A percentile compares a stretch with the other conserved stretches of the same genome.
Conservation (phyloP, 2,797 vertebrate genomes). For the Iguana delicatissima region DNA sequence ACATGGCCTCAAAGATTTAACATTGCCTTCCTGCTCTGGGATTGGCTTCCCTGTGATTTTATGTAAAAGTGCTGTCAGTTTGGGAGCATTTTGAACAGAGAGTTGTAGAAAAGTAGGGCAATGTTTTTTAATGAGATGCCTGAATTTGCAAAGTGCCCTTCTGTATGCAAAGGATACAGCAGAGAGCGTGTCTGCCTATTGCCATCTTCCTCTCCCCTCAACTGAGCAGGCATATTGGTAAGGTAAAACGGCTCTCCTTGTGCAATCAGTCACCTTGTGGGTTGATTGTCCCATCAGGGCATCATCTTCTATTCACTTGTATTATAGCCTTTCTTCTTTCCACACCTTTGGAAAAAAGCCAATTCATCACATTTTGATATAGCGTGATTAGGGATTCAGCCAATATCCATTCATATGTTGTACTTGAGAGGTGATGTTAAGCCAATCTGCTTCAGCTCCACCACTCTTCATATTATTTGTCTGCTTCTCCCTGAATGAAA, state of each 20-base stretch:
- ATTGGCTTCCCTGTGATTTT: slow-evolving; percentile 28
- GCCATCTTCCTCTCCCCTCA: neutral
- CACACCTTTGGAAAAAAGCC: neutral
- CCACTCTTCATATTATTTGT: neutral
- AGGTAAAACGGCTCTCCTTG: slow-evolving; percentile 2
- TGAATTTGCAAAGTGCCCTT: slow-evolving; percentile 66
- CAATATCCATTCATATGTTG: slow-evolving; percentile 1
- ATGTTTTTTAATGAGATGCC: slow-evolving; percentile 53
- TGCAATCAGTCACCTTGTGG: neutral
- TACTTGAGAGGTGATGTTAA: neutral
- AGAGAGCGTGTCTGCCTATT: slow-evolving; percentile 40
- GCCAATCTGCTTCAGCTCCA: neutral
- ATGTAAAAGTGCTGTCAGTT: slow-evolving; percentile 33
- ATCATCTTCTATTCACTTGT: neutral
- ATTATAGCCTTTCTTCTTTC: neutral
- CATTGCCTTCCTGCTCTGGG: neutral
- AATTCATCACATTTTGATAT: neutral
- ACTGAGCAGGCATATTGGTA: neutral
- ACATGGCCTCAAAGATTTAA: slow-evolving; percentile 24
- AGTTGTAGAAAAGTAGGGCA: slow-evolving; percentile 63
- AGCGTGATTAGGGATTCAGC: neutral
- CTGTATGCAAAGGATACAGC: slow-evolving; percentile 49
- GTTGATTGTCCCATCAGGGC: slow-evolving; percentile 16
- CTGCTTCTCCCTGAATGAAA: neutral
- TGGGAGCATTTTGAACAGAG: slow-evolving; percentile 39